Conservation (phyloP, 2,888 invertebrate genomes). For the Tipula confusa region DNA sequence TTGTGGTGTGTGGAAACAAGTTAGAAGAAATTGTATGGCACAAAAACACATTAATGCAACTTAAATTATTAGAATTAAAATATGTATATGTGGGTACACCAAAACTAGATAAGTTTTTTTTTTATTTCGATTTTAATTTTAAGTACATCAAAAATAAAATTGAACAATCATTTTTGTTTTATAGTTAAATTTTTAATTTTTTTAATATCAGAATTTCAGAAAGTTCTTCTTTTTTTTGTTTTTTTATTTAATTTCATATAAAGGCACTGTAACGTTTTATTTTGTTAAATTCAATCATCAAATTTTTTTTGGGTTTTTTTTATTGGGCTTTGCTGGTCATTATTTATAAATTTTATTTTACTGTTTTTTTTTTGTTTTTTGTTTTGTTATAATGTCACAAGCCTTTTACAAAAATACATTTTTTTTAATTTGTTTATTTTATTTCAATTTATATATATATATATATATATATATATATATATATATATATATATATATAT, state of each 20-base stretch:
- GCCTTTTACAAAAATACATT: constrained; percentile 15
- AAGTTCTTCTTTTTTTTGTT: background rate
- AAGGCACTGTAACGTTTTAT: constrained; percentile 3
- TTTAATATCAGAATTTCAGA: constrained; percentile 1
- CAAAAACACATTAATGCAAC: constrained; percentile 1
- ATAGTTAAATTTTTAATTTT: background rate
- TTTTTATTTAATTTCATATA: background rate
- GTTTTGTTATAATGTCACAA: constrained; percentile 16
- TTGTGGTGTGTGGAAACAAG: background rate
- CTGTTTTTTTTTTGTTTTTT: too few species aligned
- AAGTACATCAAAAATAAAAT: constrained; percentile 25
- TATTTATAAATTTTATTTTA: background rate
- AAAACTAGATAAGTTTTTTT: background rate
- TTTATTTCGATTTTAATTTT: background rate
- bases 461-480: background rate
- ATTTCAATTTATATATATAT: background rate
- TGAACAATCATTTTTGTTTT: background rate
- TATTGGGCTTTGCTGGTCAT: background rate
- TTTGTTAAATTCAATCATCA: constrained; percentile 12
- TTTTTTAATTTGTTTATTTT: background rate
- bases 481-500: background rate
- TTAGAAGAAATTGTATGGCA: background rate
- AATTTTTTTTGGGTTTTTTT: background rate
- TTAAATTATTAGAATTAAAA: background rate
- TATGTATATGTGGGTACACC: background rate